Base-by-base conservation (phyloP, 2,797 vertebrate species). In the Notolepis coatsorum region DNA sequence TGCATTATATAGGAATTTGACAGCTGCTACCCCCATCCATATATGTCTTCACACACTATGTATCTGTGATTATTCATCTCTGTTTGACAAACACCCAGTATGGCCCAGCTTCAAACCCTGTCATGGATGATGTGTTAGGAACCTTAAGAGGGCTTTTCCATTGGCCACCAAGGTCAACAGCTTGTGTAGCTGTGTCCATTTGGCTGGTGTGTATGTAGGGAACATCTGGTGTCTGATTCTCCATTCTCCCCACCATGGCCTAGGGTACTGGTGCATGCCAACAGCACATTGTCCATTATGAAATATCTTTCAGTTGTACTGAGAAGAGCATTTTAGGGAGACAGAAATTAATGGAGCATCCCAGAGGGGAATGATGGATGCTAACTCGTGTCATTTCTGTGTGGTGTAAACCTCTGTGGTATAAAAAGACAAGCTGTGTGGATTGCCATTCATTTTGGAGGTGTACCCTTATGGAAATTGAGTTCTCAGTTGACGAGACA, bases 201-300 rank as follows among this genome's bases (percentile, higher is more conserved):
- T 84, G 78, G 77, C 77, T 75, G 49, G 52, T 66, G 46, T 54
- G 43, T 59, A 45, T 35, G 23, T 43, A 48, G 15, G 50, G 41
- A 79, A 85, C 83, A 89, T 91, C 87, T 89, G 84, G 71, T 66
- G 81, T 77, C 46, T 54, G 48, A 88, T 73, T 75, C 68, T 77
- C 61, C 39, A 1, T 73, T 56, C 70, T 60, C 82, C 60, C 52
- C 25, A 66, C 55, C 12, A 86, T 90, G 83, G 84, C 77, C 21
- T 35, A 1, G n/a, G 50, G 30, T 37, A 41, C 70, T 30, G 27
- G 50, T 15, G 39, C 37, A 48, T 55, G 79, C 84, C 77, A 57
- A 71, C 71, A 73, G 65, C 69, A 75, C 75, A 76, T 76, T 61
- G 72, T 81, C 77, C 58, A 70, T 48, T 69, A 54, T 81, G 38